Evolutionary conservation across 2,113 vertebrate species (phyloP).

Genomic region (Glaucidium brasilianum): DNA sequence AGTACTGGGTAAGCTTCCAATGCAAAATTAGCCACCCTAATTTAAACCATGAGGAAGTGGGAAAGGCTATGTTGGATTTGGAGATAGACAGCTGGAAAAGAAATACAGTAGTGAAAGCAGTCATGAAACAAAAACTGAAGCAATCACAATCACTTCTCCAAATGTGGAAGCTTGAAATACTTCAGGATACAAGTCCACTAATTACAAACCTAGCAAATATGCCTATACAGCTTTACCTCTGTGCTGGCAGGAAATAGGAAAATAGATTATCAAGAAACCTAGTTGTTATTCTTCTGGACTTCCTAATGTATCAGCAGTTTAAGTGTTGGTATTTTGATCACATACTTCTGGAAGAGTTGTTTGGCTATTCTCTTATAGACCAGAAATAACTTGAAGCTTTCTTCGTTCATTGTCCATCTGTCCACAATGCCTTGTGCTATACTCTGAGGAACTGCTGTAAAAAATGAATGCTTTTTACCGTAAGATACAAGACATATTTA

Average conservation of each 20-base stretch:
- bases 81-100: conserved; percentile 35
- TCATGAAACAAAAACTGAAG: conserved; percentile 42
- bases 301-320: neutral
- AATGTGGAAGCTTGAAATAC: conserved; percentile 13
- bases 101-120: conserved; percentile 36
- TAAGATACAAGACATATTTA: neutral
- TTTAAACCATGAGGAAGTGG: conserved; percentile 3
- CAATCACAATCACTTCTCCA: conserved; percentile 27
- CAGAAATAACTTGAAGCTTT: conserved; percentile 4
- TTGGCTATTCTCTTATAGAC: neutral
- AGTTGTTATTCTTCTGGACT: neutral
- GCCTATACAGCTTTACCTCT: conserved; percentile 6
- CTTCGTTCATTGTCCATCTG: neutral
- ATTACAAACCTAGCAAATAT: conserved; percentile 20
- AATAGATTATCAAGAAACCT: conserved; percentile 22
- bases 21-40: neutral
- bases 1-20: neutral
- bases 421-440: neutral
- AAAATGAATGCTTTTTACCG: neutral
- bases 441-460: neutral
- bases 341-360: neutral
- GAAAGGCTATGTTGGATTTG: neutral
- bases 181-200: conserved; percentile 28
- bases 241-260: conserved; percentile 27
- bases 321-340: conserved; percentile 7